Percentiles rank a stretch among this genome's conserved stretches.
Conservation (phyloP, 92 coral and sea anemone species). For the Epizoanthus scotinus region DNA sequence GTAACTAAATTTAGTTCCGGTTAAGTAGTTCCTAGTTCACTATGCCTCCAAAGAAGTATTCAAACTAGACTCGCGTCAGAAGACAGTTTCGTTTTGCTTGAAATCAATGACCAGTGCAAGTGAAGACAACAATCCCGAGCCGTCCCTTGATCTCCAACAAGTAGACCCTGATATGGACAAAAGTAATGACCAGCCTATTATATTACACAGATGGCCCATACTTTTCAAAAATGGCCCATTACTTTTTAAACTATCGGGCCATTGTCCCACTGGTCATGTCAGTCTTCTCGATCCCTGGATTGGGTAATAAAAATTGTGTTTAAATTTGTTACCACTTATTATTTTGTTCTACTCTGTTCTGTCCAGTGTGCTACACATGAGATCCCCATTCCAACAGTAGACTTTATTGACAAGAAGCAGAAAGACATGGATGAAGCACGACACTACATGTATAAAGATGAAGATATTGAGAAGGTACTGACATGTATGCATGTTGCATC, state of each 20-base stretch:
- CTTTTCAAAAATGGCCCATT: slow-evolving; percentile 22
- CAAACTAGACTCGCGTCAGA: no score
- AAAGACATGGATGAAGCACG: slow-evolving; percentile 72
- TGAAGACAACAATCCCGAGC: no score
- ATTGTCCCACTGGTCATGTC: slow-evolving; percentile 25
- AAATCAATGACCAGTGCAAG: no score
- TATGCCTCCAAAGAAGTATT: no score
- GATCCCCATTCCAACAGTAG: slow-evolving; percentile 84
- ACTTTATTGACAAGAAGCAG: slow-evolving; percentile 77
- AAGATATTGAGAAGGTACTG: slow-evolving; percentile 91
- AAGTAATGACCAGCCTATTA: background rate
- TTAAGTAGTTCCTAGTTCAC: no score
- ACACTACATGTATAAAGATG: slow-evolving; percentile 90
- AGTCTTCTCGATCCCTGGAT: slow-evolving; percentile 17
- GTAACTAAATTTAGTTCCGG: no score
- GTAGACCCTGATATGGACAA: background rate
- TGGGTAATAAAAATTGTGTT: no score
- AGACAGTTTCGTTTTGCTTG: no score
- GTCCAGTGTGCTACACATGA: slow-evolving; percentile 74
- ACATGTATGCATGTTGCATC: no score
- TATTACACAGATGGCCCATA: slow-evolving; percentile 8
- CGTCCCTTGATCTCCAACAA: no score
- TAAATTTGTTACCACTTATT: no score
- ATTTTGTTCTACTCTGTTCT: background rate
- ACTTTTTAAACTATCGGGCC: slow-evolving; percentile 22